These are phyloP conservation scores for Lophotriccus pileatus DNA, from an alignment of 2,797 vertebrate genomes.

Conservation along the genomic window DNA sequence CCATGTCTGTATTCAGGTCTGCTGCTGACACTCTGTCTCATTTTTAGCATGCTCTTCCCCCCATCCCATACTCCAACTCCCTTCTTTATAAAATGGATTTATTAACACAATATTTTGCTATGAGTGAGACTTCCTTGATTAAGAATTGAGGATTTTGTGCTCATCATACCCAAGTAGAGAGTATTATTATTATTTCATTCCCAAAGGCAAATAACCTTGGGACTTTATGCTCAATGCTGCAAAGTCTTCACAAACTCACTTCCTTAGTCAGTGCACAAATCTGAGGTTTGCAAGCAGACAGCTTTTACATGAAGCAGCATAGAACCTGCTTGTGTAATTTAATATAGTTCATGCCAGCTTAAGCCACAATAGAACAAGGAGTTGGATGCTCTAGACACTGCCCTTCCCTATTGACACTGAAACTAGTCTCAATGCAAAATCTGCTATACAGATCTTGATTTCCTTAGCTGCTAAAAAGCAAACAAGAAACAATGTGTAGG, in stretches of 20 bases:
- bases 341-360: neutral
- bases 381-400: neutral
- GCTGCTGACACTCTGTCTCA: rapidly evolving
- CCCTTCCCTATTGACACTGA: neutral
- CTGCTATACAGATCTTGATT: neutral
- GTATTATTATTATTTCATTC: neutral
- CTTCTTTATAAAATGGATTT: neutral
- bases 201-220: neutral
- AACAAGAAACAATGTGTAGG: neutral
- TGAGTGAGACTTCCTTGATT: neutral
- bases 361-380: neutral
- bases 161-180: neutral
- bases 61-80: neutral
- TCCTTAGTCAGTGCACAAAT: neutral
- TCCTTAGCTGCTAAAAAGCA: neutral
- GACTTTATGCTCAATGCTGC: neutral
- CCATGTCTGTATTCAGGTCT: neutral
- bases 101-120: neutral
- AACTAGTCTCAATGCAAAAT: neutral
- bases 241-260: neutral
- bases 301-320: neutral
- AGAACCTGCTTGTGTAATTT: neutral
- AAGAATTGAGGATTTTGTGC: neutral
- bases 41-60: neutral
- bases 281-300: neutral